Evolutionary conservation across 2,113 vertebrate species (phyloP), one percentile per base, ranked within the genome.

Genomic region (Upupa epops): DNA sequence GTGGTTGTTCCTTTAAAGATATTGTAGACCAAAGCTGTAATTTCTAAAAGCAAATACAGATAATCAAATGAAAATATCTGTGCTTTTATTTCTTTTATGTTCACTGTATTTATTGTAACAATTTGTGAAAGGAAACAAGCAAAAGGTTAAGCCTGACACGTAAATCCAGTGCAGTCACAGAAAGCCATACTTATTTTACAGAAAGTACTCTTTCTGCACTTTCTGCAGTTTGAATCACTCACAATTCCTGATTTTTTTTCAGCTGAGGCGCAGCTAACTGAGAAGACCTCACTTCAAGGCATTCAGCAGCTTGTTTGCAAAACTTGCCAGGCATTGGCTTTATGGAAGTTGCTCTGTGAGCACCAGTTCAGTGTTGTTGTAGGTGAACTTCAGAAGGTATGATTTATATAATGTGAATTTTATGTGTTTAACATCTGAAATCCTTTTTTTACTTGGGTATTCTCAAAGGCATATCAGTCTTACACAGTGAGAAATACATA

Each of bases 311-410:
- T 99, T 73, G 98, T 99, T 89, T 98, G 98, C 89, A 99, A 98
- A 95, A 99, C 98, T n/a, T 99, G 98, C 94, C 99, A 99, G 86
- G 98, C 98, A 24, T 71, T 99, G 94, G 98, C 99, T 54, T 97
- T 99, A 18, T 99, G 99, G 99, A 99, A 99, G 76, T 97, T 99
- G 58, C 98, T 99, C 8, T 99, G 98, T 94, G 99, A 99, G 80
- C 99, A 99, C 93, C 98, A 99, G 20, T 99, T 99, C 93, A 98
- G 97, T 95, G 96, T 98, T 94, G 98, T 99, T 94, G 98, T 99
- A 49, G 97, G 98, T 46, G 99, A 99, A 81, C 98, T 99, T 93
- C 98, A 98, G 59, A 99, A 99, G 99, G 99, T 99, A 96, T 14
- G 86, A 12, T 54, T 37, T 49, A 24, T 61, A 70, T 68, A 28